A percentile compares a stretch with the other conserved stretches of the same genome.
These are phyloP conservation scores for Nipponia nippon DNA, from an alignment of 2,113 vertebrate genomes.

Conservation along the genomic window DNA sequence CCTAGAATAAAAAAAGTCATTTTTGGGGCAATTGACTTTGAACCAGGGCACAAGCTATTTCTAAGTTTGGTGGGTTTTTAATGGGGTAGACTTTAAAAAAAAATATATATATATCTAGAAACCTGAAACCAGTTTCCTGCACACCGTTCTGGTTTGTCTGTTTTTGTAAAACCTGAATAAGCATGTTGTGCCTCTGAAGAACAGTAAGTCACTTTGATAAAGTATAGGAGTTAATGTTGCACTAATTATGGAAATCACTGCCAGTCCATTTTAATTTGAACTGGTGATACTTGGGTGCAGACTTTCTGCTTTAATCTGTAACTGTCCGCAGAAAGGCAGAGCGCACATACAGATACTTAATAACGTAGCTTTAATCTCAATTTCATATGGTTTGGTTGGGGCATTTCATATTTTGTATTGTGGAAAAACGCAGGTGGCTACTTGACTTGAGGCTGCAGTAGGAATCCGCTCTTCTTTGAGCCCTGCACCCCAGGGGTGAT, in stretches of 20 bases:
- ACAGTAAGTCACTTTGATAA: conserved; percentile 27
- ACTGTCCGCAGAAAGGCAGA: conserved; percentile 1
- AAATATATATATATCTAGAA: background rate
- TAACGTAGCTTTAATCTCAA: conserved; percentile 51
- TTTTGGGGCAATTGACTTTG: background rate
- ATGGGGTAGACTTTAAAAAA: background rate
- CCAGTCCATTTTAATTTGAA: conserved; percentile 28
- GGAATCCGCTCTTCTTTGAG: background rate
- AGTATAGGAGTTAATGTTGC: conserved; percentile 46
- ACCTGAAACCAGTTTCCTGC: conserved; percentile 27
- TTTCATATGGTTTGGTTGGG: background rate
- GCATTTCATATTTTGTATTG: conserved; percentile 4
- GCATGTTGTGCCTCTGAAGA: conserved; percentile 29
- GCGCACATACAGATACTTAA: background rate
- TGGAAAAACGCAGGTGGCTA: background rate
- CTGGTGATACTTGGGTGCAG: background rate
- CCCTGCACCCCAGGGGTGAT: background rate
- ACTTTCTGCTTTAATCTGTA: background rate
- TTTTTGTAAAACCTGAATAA: conserved; percentile 40
- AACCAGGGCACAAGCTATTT: background rate
- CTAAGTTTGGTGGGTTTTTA: background rate
- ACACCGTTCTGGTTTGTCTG: background rate
- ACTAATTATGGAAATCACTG: conserved; percentile 65
- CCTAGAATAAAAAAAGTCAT: background rate
- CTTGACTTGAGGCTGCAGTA: background rate